These are phyloP conservation scores for Phalacrocorax aristotelis DNA, from an alignment of 2,113 vertebrate species.

Conservation along the genomic window DNA sequence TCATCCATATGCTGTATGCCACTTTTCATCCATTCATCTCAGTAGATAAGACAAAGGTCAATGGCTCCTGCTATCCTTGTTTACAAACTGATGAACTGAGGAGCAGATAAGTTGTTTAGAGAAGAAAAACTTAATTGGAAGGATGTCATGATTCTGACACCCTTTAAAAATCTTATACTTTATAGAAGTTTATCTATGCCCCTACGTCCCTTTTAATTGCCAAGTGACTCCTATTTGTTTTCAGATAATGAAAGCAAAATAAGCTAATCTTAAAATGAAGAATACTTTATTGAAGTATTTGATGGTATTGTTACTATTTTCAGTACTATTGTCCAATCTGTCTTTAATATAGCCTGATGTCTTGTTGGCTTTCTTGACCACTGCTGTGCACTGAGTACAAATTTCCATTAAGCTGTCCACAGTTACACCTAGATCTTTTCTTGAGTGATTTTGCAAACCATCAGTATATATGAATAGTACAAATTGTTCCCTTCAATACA, in stretches of 20 bases:
- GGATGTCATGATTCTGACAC: background rate
- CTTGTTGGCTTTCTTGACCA: constrained; percentile 52
- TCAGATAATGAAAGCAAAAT: background rate
- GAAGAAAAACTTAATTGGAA: background rate
- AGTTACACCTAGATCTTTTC: constrained; percentile 18
- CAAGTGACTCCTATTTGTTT: background rate
- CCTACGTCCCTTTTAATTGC: background rate
- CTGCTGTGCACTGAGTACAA: constrained; percentile 46
- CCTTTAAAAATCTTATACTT: background rate
- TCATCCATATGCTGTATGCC: background rate
- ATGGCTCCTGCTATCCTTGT: accelerated
- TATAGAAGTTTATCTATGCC: background rate
- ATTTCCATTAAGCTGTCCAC: constrained; percentile 57
- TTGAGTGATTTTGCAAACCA: constrained; percentile 49
- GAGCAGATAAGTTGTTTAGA: background rate
- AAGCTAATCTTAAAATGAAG: background rate
- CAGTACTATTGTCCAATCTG: background rate
- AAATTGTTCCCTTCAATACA: background rate
- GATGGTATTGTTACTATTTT: background rate
- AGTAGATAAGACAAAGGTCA: background rate
- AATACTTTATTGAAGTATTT: background rate
- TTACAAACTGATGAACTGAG: background rate
- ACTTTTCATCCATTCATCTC: background rate
- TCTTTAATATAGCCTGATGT: constrained; percentile 28
- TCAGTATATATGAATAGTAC: background rate